Percentiles rank a stretch among this genome's conserved stretches.
phyloP scores from a whole-genome alignment of 2,113 vertebrate genomes.

The Corythornis cristatus region DNA sequence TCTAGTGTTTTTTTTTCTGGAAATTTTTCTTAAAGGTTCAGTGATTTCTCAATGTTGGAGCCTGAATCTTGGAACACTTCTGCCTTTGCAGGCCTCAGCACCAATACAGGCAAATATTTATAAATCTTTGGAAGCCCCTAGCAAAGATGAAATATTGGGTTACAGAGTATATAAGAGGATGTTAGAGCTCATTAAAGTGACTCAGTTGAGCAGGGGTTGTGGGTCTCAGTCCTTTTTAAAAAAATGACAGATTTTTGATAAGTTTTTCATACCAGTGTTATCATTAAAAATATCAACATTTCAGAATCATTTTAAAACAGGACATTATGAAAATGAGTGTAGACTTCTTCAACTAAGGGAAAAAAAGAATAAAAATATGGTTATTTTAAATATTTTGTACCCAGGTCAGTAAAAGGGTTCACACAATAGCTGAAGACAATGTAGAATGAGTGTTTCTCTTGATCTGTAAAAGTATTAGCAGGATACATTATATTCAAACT shows the following conservation, averaged over 20 bases:
- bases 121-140: not conserved
- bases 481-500: not conserved
- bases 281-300: not conserved
- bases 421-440: not conserved
- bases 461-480: not conserved
- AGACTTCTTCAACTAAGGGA: not conserved
- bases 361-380: not conserved
- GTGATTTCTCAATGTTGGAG: not conserved
- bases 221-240: not conserved
- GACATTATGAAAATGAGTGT: not conserved
- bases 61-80: not conserved
- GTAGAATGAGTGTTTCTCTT: not conserved
- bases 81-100: not conserved
- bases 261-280: not conserved
- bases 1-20: not conserved
- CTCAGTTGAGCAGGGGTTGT: not conserved
- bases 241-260: not conserved
- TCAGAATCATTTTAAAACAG: not conserved
- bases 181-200: not conserved
- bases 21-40: not conserved
- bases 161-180: not conserved
- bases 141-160: not conserved
- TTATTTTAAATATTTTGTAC: not conserved
- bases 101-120: not conserved
- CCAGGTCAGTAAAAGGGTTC: not conserved